These are phyloP conservation scores for Pollenia amentaria DNA, from an alignment of 2,888 invertebrate genomes.

Conservation along the genomic window DNA sequence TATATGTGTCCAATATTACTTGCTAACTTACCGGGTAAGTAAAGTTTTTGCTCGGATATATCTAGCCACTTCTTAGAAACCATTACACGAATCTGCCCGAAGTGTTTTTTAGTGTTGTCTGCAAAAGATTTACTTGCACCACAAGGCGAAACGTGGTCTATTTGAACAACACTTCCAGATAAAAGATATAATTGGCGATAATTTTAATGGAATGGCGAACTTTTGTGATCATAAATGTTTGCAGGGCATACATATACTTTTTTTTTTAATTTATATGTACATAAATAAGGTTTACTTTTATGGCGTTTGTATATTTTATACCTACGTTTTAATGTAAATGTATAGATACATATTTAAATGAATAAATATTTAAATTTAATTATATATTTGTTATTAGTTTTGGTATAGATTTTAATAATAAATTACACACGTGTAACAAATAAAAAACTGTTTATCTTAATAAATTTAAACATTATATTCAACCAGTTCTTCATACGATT, in stretches of 20 bases:
- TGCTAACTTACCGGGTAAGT: too few species aligned
- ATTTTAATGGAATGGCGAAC: too few species aligned
- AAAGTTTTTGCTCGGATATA: too few species aligned
- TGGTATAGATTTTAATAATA: constrained; percentile 24
- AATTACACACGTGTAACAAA: constrained; percentile 49
- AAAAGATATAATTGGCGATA: too few species aligned
- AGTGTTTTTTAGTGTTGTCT: too few species aligned
- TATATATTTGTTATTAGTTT: neutral
- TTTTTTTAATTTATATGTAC: neutral
- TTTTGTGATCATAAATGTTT: too few species aligned
- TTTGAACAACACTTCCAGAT: too few species aligned
- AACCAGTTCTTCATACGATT: constrained; percentile 39
- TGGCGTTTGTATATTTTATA: neutral
- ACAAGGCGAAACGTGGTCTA: too few species aligned
- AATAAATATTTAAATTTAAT: neutral
- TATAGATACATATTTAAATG: neutral
- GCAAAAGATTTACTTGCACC: too few species aligned
- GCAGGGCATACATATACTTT: neutral
- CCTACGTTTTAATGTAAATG: neutral
- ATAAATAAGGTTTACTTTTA: neutral
- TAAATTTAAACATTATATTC: constrained; percentile 1
- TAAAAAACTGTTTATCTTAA: constrained; percentile 16
- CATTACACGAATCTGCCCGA: too few species aligned
- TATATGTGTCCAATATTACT: too few species aligned
- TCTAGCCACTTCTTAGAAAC: too few species aligned